Evolutionary conservation across 2,113 vertebrate species (phyloP).

Genomic region (Gasterosteus nipponicus): DNA sequence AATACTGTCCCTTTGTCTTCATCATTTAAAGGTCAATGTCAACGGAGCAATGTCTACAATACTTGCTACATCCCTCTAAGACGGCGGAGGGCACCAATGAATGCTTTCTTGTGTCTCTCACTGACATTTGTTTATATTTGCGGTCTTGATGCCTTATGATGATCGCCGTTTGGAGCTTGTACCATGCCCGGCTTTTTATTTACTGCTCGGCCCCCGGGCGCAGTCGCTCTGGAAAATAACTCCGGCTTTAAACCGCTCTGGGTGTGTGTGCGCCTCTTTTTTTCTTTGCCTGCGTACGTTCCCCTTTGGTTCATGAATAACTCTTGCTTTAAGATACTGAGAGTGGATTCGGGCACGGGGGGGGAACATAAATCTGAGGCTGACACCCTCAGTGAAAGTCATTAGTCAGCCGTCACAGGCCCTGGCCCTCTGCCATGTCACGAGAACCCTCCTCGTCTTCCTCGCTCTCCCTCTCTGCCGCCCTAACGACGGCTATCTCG

Average conservation of each 20-base stretch:
- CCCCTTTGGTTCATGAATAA: constrained; percentile 70
- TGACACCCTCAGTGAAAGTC: constrained; percentile 77
- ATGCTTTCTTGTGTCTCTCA: constrained; percentile 15
- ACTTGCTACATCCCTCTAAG: not conserved
- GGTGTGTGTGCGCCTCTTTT: not conserved
- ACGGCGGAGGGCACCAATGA: constrained; percentile 11
- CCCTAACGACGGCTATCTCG: constrained; percentile 35
- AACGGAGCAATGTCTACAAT: not conserved
- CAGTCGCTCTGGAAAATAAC: constrained; percentile 36
- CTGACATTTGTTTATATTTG: constrained; percentile 54
- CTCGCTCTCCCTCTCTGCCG: constrained; percentile 5
- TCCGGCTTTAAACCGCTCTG: constrained; percentile 33
- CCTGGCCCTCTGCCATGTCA: constrained; percentile 70
- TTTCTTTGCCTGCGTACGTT: constrained; percentile 15
- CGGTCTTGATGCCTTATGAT: constrained; percentile 48
- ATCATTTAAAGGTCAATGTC: constrained; percentile 53
- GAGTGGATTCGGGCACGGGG: constrained; percentile 62
- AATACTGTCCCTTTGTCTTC: not conserved
- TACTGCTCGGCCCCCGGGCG: constrained; percentile 51
- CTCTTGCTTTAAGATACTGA: constrained; percentile 75
- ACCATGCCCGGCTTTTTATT: constrained; percentile 45
- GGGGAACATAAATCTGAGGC: constrained; percentile 74
- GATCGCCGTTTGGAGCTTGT: constrained; percentile 43
- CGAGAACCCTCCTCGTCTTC: constrained; percentile 20
- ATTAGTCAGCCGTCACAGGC: constrained; percentile 78